phyloP scores from a whole-genome alignment of 1,140 invertebrate genomes.

The Macrobrachium nipponense region DNA sequence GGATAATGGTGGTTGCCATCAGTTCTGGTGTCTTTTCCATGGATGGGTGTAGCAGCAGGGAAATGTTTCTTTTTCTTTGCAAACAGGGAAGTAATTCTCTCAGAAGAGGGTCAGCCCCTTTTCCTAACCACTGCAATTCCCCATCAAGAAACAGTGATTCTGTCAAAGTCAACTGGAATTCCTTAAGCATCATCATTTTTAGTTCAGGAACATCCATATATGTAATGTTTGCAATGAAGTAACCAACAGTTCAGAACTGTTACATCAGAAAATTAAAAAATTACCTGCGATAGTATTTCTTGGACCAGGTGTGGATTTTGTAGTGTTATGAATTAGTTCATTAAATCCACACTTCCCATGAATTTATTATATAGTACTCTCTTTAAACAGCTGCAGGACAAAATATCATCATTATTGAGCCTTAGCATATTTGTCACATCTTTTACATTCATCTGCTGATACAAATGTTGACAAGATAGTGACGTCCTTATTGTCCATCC shows the following conservation, averaged over 20 bases:
- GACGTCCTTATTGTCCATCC: slow-evolving; percentile 70
- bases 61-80: too few species aligned
- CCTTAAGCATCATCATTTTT: slow-evolving; percentile 34
- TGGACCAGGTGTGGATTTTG: slow-evolving; percentile 66
- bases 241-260: slow-evolving; percentile 30
- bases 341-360: slow-evolving; percentile 68
- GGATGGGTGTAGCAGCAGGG: too few species aligned
- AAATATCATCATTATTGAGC: slow-evolving; percentile 53
- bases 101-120: slow-evolving; percentile 13
- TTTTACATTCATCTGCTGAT: slow-evolving; percentile 65
- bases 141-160: slow-evolving; percentile 32
- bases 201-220: background rate
- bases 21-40: too few species aligned
- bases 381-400: slow-evolving; percentile 68
- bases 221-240: slow-evolving; percentile 31
- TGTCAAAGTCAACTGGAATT: slow-evolving; percentile 13
- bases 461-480: slow-evolving; percentile 68
- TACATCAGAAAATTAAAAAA: slow-evolving; percentile 42
- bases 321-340: slow-evolving; percentile 67
- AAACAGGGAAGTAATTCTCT: background rate
- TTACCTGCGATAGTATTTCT: slow-evolving; percentile 23
- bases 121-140: slow-evolving; percentile 17
- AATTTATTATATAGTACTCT: slow-evolving; percentile 68
- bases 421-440: slow-evolving; percentile 62
- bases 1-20: too few species aligned